Evolutionary conservation across 2,113 vertebrate genomes (phyloP).

Genomic region (Salvelinus namaycush): DNA sequence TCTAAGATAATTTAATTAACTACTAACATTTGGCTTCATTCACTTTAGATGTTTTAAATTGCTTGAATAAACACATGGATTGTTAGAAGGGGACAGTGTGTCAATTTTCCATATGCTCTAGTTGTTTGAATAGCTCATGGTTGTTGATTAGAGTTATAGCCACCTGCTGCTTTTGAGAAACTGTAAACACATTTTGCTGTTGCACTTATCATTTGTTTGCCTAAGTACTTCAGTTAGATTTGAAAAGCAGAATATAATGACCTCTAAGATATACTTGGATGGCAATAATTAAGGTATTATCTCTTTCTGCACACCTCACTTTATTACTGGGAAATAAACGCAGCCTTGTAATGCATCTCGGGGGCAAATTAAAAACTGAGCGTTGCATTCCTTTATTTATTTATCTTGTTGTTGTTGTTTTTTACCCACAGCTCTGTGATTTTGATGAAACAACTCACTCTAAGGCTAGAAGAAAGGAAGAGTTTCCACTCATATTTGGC

Average conservation of each 20-base stretch:
- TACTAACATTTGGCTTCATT: no score
- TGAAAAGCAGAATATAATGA: neutral
- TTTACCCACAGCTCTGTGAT: slow-evolving; percentile 14
- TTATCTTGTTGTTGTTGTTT: slow-evolving; percentile 31
- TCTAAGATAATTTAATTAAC: no score
- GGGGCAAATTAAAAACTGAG: slow-evolving; percentile 33
- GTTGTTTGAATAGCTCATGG: neutral
- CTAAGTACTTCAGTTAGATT: neutral
- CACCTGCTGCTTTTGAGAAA: neutral
- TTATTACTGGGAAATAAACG: slow-evolving; percentile 15
- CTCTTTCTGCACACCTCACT: neutral
- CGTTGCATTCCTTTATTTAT: slow-evolving; percentile 23
- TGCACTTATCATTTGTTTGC: slow-evolving; percentile 10
- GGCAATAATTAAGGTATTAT: neutral
- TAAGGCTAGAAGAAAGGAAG: neutral
- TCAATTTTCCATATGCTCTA: neutral
- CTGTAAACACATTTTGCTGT: neutral
- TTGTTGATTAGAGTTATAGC: neutral
- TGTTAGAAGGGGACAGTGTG: neutral
- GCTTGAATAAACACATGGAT: neutral
- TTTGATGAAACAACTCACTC: neutral
- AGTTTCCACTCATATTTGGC: neutral
- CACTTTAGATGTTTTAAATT: no score
- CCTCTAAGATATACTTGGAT: no score
- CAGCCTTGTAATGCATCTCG: slow-evolving; percentile 22